Evolutionary conservation across 2,888 invertebrate genomes (phyloP).

Genomic region (Ectemnius continuus): DNA sequence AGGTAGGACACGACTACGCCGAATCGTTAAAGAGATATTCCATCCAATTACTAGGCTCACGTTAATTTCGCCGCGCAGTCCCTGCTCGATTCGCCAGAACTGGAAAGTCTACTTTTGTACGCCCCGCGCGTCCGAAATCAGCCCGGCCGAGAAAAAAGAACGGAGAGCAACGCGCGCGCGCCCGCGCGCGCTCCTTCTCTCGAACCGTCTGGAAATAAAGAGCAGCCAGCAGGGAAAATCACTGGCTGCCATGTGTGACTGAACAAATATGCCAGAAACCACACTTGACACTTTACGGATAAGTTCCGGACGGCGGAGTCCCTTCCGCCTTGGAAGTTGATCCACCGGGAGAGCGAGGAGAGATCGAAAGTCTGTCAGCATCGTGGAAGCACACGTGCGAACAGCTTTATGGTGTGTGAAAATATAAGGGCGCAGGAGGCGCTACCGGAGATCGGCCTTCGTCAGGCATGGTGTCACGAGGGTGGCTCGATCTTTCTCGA

Average conservation of each 20-base stretch:
- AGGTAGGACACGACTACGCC: slow-evolving; percentile 45
- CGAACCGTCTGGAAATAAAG: neutral
- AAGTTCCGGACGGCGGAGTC: slow-evolving; percentile 45
- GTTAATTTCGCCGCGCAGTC: slow-evolving; percentile 42
- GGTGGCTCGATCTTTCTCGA: slow-evolving; percentile 19
- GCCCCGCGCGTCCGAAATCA: neutral
- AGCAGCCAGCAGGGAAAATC: neutral
- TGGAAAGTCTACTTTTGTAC: neutral
- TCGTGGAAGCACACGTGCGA: slow-evolving; percentile 62
- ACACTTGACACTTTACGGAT: slow-evolving; percentile 39
- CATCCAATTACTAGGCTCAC: slow-evolving; percentile 53
- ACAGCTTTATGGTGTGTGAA: slow-evolving; percentile 73
- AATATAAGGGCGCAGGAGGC: slow-evolving; percentile 55
- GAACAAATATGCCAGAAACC: slow-evolving; percentile 33
- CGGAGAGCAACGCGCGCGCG: neutral
- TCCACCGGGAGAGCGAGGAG: slow-evolving; percentile 25
- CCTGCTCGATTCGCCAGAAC: slow-evolving; percentile 4
- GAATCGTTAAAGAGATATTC: slow-evolving; percentile 56
- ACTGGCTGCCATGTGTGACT: slow-evolving; percentile 38
- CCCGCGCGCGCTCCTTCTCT: no score
- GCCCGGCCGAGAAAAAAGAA: no score
- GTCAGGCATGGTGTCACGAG: slow-evolving; percentile 24
- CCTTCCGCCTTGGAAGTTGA: slow-evolving; percentile 41
- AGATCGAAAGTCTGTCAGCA: slow-evolving; percentile 51
- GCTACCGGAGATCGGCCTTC: slow-evolving; percentile 20